These are phyloP conservation scores for Patiria miniata DNA, from an alignment of 35 echinoderm and acorn worm species.

Conservation along the genomic window DNA sequence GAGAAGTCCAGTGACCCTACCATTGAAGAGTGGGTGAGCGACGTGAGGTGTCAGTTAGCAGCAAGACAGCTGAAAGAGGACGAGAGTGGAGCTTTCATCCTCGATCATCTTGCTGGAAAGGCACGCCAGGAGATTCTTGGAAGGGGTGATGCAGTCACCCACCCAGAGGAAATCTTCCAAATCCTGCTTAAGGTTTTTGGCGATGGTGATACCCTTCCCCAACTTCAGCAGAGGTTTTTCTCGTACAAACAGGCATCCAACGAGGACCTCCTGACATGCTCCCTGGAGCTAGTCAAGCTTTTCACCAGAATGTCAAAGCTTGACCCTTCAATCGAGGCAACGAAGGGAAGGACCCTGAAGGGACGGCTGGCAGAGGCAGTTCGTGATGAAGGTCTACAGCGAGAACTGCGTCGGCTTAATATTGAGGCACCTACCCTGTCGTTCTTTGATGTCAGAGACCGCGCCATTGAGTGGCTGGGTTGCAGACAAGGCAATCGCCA, in stretches of 20 bases:
- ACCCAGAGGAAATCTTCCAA: constrained; percentile 35
- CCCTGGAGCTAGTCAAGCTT: constrained; percentile 59
- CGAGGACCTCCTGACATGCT: constrained; percentile 56
- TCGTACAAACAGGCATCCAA: constrained; percentile 34
- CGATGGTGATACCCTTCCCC: constrained; percentile 39
- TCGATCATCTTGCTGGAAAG: constrained; percentile 60
- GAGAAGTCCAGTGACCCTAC: constrained; percentile 24
- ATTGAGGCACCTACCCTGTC: background rate
- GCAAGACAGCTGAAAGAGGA: background rate
- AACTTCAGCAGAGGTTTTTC: constrained; percentile 72
- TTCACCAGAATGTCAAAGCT: constrained; percentile 48
- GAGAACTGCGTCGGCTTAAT: constrained; percentile 41
- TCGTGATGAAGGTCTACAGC: no score
- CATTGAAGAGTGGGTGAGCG: constrained; percentile 43
- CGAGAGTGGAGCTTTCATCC: constrained; percentile 44
- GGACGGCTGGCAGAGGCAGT: constrained; percentile 30
- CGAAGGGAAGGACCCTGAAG: constrained; percentile 39
- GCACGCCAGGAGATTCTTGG: constrained; percentile 55
- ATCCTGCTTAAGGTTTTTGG: constrained; percentile 64
- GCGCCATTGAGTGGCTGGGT: no score
- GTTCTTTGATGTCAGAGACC: background rate
- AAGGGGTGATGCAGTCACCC: background rate
- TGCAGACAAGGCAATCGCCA: background rate
- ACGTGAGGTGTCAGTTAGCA: background rate
- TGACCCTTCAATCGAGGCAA: constrained; percentile 36